Base-by-base conservation (phyloP, 2,888 invertebrate genomes). In the Taphrorychus bicolor region DNA sequence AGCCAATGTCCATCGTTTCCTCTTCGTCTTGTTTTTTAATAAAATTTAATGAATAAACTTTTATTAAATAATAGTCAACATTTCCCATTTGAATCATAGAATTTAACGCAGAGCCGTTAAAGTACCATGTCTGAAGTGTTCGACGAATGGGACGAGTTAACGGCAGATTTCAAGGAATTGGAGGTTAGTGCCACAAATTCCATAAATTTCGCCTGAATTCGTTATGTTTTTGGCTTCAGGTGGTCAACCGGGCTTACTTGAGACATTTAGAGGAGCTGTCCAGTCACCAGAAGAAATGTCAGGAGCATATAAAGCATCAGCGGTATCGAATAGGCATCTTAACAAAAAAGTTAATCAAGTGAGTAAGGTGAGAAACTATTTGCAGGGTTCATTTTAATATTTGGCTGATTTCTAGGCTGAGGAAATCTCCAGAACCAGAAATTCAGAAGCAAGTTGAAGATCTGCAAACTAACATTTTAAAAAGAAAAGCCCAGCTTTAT, bases 241-340 rank as follows among this genome's bases (percentile, higher is more conserved):
- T 85, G 51, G 82, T 88, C 53, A 96, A 95, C 83, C 91, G 91
- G 78, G 89, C 91, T 70, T 97, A 97, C 84, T 86, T 91, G 59
- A 87, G 91, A 64, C 91, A 94, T 81, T 84, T 98, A 73, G 94
- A 95, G 75, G 92, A 94, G 81, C 86, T 97, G 24, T 88, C 91
- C 56, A 89, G 89, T 73, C 85, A 93, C 49, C 97, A 97, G 81
- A 89, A 90, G 77, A 88, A 92, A 87, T 97, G 97, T 83, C 84
- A 92, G 76, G 93, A 93, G 80, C 94, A 94, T 77, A 89, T 98
- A 73, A 89, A 88, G 73, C 97, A 98, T 83, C 97, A 98, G 81
- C 89, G 92, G 75, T 97, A 98, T 83, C 89, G 96, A 70, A 88
- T 97, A 84, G 89, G 89, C 42, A 87, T 93, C 78, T 93, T 98